Base-by-base conservation (phyloP, 2,888 invertebrate species). In the Hyalella azteca region DNA sequence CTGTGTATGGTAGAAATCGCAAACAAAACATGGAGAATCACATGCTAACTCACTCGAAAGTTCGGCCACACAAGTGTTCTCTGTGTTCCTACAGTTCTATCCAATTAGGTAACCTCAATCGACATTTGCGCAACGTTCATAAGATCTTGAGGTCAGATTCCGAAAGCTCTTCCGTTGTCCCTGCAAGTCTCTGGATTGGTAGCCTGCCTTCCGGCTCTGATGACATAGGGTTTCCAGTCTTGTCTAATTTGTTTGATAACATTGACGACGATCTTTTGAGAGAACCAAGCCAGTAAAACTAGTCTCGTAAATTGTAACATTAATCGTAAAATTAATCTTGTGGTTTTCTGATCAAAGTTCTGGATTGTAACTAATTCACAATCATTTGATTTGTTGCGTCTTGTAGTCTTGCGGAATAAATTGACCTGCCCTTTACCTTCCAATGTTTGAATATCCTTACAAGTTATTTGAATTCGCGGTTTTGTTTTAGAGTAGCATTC, bases 11-110 rank as follows among this genome's bases (percentile, higher is more conserved):
- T 49, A 78, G 81, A 73, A 83, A 83, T 75, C 81, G 81, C 29
- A 77, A 81, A n/a, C 81, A 81, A 75, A 81, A 81, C 54, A 81
- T 83, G 80, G 80, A 81, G 79, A 83, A 81, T 77, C 83, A 83
- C 80, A 79, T 83, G 77, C 80, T 81, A 22, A 83, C 80, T 22
- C 83, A 83, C 78, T 80, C 83, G 19, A 80, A 81, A 73, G 79
- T 80, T 78, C 73, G 81, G 77, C 83, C 83, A 39, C 81, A 81
- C 73, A 81, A 83, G 50, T 83, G 83, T 60, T 75, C 80, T 41
- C 13, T 81, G 73, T 83, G 83, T 50, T 50, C 81, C 39, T 83
- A 83, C 73, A 78, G 81, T 59, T 78, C 83, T 32, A 79, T 81
- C 11, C 83, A 83, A 76, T 78, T 76, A 22, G 83, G 83, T n/a